These are phyloP conservation scores for Synergus gifuensis DNA, from an alignment of 2,888 invertebrate genomes.

Conservation along the genomic window DNA sequence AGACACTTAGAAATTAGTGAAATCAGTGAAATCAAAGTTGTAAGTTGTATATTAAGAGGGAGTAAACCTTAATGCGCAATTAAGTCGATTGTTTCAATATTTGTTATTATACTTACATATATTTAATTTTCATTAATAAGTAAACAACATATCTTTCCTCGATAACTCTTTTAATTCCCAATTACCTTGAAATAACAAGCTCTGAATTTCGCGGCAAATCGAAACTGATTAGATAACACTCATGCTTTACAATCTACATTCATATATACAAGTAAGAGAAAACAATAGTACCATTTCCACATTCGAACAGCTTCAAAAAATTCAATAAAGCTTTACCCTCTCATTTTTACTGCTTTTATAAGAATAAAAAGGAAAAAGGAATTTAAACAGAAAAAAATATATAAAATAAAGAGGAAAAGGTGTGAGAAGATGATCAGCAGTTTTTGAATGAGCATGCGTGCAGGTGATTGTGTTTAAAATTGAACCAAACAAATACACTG, in stretches of 20 bases:
- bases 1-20: no score
- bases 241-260: not conserved
- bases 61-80: no score
- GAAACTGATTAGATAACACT: constrained; percentile 5
- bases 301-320: not conserved
- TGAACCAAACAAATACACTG: not conserved
- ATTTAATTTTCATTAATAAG: not conserved
- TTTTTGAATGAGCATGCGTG: not conserved
- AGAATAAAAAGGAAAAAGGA: no score
- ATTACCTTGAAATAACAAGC: not conserved
- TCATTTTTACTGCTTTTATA: no score
- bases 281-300: not conserved
- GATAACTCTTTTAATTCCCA: not conserved
- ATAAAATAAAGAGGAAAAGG: no score
- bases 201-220: not conserved
- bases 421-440: no score
- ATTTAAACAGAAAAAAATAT: no score
- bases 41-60: no score
- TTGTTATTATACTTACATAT: not conserved
- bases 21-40: no score
- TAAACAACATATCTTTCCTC: not conserved
- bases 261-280: not conserved
- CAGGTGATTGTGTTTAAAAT: not conserved
- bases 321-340: no score
- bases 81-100: not conserved